Evolutionary conservation across 2,888 invertebrate species (phyloP), one percentile per base, ranked within the genome.

Genomic region (Agrotis clavis): DNA sequence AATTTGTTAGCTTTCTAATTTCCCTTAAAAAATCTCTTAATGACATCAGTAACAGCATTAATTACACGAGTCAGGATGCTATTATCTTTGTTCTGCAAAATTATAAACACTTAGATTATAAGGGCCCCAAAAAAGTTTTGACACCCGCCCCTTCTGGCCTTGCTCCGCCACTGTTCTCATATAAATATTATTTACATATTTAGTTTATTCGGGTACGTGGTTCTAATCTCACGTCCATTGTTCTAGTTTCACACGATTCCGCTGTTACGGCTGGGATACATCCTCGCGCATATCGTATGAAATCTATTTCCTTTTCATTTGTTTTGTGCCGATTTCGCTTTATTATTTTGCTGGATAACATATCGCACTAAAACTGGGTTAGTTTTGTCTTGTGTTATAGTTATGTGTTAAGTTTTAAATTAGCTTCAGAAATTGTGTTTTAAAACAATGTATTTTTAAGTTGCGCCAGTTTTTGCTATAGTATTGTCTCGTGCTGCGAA

Each of bases 301-400:
- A 84, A 89, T 90, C 87, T 89, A 87, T 89, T 90, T 90, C 90
- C 90, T 88, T 83, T 86, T 81, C 77, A 74, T 83, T 83, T 81
- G 78, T 81, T 84, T 77, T 57, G 69, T 68, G 74, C 67, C 53
- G 51, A 69, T 62, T 70, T 71, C 62, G 9, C 35, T 57, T 74
- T 68, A 50, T 48, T 62, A 72, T 65, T 66, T 67, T 51, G 56
- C 68, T 53, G 57, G 35, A n/a, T 50, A 61, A 54, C 35, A n/a
- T 66, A 54, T 73, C 50, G 67, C 18, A 65, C 60, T 45, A 47
- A 62, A 70, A 64, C 5, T 1, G 16, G 14, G 45, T 81, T 63
- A 18, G 30, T 48, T 80, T 67, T 53, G 45, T 35, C 41, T 41
- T 41, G 41, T 41, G 41, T 35, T 35, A 14, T 18, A 51, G n/a